Evolutionary conservation across 2,113 vertebrate genomes (phyloP).

Genomic region (Saguinus imperator): DNA sequence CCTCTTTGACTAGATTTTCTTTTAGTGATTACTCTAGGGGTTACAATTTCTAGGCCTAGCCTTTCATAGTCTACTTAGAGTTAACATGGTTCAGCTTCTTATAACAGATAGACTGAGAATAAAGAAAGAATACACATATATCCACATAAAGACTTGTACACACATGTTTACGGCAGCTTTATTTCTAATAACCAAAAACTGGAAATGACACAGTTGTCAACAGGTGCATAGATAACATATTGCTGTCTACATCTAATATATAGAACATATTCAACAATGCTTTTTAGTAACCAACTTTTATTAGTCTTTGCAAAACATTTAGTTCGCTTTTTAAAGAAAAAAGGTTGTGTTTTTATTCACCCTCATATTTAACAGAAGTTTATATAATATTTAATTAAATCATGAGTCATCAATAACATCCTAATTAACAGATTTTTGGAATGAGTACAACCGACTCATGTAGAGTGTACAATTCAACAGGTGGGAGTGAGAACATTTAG

Average conservation of each 20-base stretch:
- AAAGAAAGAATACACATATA: neutral
- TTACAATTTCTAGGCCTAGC: neutral
- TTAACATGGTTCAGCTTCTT: neutral
- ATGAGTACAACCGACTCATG: neutral
- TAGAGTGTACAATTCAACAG: neutral
- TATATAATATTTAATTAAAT: neutral
- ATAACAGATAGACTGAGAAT: neutral
- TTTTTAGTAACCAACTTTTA: neutral
- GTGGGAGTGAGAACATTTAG: neutral
- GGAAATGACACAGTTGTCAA: neutral
- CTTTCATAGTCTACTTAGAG: neutral
- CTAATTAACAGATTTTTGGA: neutral
- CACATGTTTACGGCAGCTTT: neutral
- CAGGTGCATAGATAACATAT: neutral
- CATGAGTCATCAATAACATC: neutral
- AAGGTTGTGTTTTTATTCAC: neutral
- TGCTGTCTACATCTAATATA: neutral
- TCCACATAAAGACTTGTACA: neutral
- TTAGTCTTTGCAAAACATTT: neutral
- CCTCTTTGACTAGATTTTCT: neutral
- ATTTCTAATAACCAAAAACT: neutral
- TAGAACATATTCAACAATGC: neutral
- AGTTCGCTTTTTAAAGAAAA: neutral
- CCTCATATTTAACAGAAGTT: neutral
- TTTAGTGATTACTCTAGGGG: neutral